A percentile compares a stretch with the other conserved stretches of the same genome.
Conservation (phyloP, 2,888 invertebrate genomes). For the Labia minor region DNA sequence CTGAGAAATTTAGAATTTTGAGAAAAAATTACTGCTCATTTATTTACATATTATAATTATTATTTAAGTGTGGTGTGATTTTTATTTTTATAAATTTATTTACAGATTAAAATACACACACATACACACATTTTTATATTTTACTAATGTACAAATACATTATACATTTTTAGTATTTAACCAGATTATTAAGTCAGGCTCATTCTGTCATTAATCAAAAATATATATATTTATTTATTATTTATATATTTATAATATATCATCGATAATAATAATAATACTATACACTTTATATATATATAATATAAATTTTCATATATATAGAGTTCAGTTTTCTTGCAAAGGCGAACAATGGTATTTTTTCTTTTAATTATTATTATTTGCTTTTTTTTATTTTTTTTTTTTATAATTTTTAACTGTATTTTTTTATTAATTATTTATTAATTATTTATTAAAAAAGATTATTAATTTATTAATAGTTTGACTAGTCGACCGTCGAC, state of each 20-base stretch:
- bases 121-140: too few relatives aligned
- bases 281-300: background rate
- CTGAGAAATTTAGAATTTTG: too few relatives aligned
- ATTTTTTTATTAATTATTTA: background rate
- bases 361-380: background rate
- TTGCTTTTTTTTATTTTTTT: background rate
- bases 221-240: background rate
- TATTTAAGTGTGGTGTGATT: too few relatives aligned
- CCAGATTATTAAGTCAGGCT: too few relatives aligned
- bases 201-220: background rate
- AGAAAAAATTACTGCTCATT: too few relatives aligned
- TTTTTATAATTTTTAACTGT: background rate
- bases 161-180: too few relatives aligned
- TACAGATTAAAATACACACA: background rate
- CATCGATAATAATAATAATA: too few relatives aligned
- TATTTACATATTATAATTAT: too few relatives aligned
- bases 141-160: too few relatives aligned
- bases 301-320: background rate
- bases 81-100: too few relatives aligned
- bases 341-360: background rate
- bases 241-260: too few relatives aligned
- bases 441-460: background rate
- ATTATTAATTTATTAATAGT: too few relatives aligned
- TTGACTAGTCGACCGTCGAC: constrained; percentile 4
- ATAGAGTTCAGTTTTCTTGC: background rate